Base-by-base conservation (phyloP, 2,888 invertebrate genomes). In the Brenthis daphne region DNA sequence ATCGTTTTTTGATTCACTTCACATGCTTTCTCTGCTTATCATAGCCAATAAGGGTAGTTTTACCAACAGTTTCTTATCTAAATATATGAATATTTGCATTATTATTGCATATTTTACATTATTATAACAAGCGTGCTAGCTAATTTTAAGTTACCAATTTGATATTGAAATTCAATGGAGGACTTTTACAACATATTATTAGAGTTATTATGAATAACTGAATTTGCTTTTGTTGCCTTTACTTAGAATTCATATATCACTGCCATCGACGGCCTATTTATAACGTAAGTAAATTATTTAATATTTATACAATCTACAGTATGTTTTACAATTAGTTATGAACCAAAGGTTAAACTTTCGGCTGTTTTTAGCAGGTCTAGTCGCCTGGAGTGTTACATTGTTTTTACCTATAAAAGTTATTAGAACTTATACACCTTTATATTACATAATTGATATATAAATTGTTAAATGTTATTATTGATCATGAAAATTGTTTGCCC, bases 291-390 rank as follows among this genome's bases (percentile, higher is more conserved):
- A 63, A 64, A 71, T 65, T 60, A 16, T 60, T 60, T 72, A 76
- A 75, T 78, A 77, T 77, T 77, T 77, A 76, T 75, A 76, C 60
- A 60, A 33, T n/a, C 29, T 29, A n/a, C 29, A 48, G 24, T 48
- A 78, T 69, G 73, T 78, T 77, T 77, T 77, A 77, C 78, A 65
- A 76, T 79, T 80, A 84, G 85, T 87, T 87, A 86, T 79, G 80
- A 88, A 90, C 92, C 90, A 92, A 92, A 90, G 90, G 88, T 82
- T 82, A 82, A 84, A 85, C 82, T 77, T 81, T 84, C 80, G 87
- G 85, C 80, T 85, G 87, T 88, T 88, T 29, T 84, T 79, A 81
- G 81, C 82, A 80, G 77, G 88, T 86, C 86, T 90, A 90, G 88
- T 90, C 87, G 83, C 83, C 83, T 84, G 78, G 83, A 82, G 79